A percentile compares a stretch with the other conserved stretches of the same genome.
Conservation (phyloP, 1,140 invertebrate species). For the Drosophila teissieri region DNA sequence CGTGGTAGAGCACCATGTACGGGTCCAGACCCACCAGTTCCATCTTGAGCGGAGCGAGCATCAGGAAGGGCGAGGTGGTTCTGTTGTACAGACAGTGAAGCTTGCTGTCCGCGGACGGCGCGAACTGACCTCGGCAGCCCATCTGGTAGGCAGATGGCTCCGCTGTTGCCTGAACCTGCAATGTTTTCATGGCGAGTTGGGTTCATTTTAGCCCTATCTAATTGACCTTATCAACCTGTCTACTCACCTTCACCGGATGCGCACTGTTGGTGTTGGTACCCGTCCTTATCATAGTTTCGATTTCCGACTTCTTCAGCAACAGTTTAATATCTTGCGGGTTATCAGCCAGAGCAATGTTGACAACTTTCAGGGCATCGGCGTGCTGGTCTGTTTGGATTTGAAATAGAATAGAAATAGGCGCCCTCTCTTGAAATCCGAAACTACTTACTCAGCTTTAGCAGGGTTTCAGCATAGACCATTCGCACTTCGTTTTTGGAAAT, state of each 20-base stretch:
- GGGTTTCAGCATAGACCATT: constrained; percentile 51
- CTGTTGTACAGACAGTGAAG: constrained; percentile 92
- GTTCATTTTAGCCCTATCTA: constrained; percentile 11
- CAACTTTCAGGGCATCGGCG: constrained; percentile 59
- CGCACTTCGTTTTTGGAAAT: constrained; percentile 36
- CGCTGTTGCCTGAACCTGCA: constrained; percentile 52
- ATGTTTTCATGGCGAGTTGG: not conserved
- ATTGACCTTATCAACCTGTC: constrained; percentile 27
- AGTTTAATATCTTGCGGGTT: constrained; percentile 64
- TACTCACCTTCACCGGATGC: constrained; percentile 5
- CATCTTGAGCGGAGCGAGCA: constrained; percentile 94
- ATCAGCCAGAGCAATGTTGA: constrained; percentile 52
- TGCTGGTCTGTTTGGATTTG: constrained; percentile 33
- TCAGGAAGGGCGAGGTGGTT: constrained; percentile 90
- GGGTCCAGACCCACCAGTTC: constrained; percentile 94
- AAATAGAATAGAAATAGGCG: not conserved
- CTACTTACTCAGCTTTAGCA: constrained; percentile 65
- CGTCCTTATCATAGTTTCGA: constrained; percentile 85
- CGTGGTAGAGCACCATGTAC: constrained; percentile 94
- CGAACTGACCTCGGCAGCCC: constrained; percentile 94
- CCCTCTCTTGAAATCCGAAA: not conserved
- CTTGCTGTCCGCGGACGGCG: constrained; percentile 56
- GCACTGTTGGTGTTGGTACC: constrained; percentile 66
- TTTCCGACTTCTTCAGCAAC: constrained; percentile 90
- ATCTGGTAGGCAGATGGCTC: constrained; percentile 88